Percentiles rank a stretch among this genome's conserved stretches.
Conservation (phyloP, 2,888 invertebrate genomes). For the Microctonus hyperodae region DNA sequence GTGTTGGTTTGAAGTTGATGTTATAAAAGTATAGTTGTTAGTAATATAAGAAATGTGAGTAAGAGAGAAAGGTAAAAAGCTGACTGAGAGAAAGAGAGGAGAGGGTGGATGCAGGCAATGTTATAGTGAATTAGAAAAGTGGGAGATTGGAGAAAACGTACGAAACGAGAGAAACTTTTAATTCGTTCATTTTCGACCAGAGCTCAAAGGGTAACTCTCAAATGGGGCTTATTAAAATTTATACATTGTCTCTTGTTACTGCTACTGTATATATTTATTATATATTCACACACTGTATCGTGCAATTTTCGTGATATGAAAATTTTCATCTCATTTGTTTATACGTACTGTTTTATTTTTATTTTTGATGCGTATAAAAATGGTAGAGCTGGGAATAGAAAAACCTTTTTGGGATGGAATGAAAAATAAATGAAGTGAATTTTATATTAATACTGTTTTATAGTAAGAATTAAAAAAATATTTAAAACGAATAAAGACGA, state of each 20-base stretch:
- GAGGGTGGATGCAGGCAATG: background rate
- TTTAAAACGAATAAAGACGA: constrained; percentile 13
- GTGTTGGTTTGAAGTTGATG: constrained; percentile 26
- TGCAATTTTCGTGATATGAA: background rate
- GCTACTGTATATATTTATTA: constrained; percentile 12
- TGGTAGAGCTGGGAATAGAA: background rate
- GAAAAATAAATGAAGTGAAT: background rate
- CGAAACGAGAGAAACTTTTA: constrained; percentile 61
- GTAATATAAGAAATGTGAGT: constrained; percentile 16
- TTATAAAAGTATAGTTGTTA: background rate
- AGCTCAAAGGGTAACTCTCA: constrained; percentile 59
- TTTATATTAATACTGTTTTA: background rate
- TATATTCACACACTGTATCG: background rate
- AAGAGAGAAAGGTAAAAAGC: constrained; percentile 13
- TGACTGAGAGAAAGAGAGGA: constrained; percentile 6
- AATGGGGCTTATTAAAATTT: constrained; percentile 62
- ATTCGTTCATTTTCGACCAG: constrained; percentile 59
- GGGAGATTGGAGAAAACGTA: constrained; percentile 26
- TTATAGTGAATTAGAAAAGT: background rate
- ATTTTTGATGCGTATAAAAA: background rate
- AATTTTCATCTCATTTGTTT: background rate
- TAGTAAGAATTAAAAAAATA: background rate
- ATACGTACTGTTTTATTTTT: no score
- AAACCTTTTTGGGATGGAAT: background rate
- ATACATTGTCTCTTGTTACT: constrained; percentile 44